Evolutionary conservation across 2,113 vertebrate genomes (phyloP).

Genomic region (Plestiodon gilberti): DNA sequence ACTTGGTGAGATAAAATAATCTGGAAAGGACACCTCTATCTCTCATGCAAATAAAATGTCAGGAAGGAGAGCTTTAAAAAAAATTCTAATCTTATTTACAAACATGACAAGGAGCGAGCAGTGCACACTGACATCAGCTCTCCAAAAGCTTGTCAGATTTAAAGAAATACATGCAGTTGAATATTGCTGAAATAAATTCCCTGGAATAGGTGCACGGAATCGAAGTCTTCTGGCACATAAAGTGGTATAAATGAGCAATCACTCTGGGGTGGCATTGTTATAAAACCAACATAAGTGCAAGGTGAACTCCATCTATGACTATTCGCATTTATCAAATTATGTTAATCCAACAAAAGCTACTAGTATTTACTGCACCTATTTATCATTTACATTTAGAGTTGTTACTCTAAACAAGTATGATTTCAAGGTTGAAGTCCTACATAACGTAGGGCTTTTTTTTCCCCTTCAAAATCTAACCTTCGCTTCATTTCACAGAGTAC

Average conservation of each 20-base stretch:
- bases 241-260: slow-evolving; percentile 14
- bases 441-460: not conserved
- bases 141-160: slow-evolving; percentile 28
- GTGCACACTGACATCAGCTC: not conserved
- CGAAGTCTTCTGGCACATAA: not conserved
- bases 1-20: slow-evolving; percentile 1
- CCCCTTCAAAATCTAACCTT: not conserved
- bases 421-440: slow-evolving; percentile 17
- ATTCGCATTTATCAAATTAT: slow-evolving; percentile 30
- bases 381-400: not conserved
- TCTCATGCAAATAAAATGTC: slow-evolving; percentile 24
- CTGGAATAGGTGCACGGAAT: not conserved
- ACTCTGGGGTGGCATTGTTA: not conserved
- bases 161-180: slow-evolving; percentile 6
- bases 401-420: slow-evolving; percentile 2
- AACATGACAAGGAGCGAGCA: slow-evolving; percentile 27
- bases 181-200: slow-evolving; percentile 2
- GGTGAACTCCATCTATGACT: slow-evolving; percentile 13
- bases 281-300: slow-evolving; percentile 10
- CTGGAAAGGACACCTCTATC: not conserved
- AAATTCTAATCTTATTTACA: slow-evolving; percentile 36
- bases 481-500: not conserved
- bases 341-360: slow-evolving; percentile 13
- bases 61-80: not conserved
- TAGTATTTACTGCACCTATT: not conserved